Conservation (phyloP, 2,888 invertebrate genomes). For the Lasioglossum leucozonium region DNA sequence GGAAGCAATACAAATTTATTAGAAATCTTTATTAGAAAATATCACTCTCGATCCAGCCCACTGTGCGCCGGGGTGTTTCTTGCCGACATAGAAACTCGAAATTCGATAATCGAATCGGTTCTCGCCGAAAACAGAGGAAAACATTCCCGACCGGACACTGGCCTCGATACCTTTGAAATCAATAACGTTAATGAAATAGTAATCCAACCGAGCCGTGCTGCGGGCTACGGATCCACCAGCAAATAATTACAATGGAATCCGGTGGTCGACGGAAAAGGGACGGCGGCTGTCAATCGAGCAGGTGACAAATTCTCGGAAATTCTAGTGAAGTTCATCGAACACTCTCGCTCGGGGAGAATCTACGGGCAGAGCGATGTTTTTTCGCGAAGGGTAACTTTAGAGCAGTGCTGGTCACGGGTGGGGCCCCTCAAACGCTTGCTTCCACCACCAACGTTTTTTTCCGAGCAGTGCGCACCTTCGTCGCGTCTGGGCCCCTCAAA, state of each 20-base stretch:
- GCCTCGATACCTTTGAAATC: constrained; percentile 39
- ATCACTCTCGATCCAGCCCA: too few species aligned
- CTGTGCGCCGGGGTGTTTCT: not conserved
- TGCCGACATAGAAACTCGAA: constrained; percentile 14
- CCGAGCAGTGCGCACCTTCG: too few species aligned
- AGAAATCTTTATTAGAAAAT: too few species aligned
- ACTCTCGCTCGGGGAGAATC: not conserved
- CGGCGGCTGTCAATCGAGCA: constrained; percentile 4
- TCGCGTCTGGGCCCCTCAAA: too few species aligned
- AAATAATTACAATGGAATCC: constrained; percentile 60
- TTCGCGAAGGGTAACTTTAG: not conserved
- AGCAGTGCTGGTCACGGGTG: too few species aligned
- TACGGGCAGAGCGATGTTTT: not conserved
- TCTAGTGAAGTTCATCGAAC: not conserved
- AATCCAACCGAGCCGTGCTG: constrained; percentile 29
- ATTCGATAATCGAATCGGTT: constrained; percentile 37
- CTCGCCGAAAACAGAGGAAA: constrained; percentile 34
- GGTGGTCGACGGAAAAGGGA: constrained; percentile 47
- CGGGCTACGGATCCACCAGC: constrained; percentile 39
- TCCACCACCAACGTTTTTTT: too few species aligned
- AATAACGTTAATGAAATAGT: constrained; percentile 51
- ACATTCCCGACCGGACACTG: constrained; percentile 31
- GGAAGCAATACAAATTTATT: too few species aligned
- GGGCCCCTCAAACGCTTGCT: too few species aligned
- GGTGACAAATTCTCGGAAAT: not conserved